Evolutionary conservation across 2,888 invertebrate genomes (phyloP).

Genomic region (Monochamus alternatus): DNA sequence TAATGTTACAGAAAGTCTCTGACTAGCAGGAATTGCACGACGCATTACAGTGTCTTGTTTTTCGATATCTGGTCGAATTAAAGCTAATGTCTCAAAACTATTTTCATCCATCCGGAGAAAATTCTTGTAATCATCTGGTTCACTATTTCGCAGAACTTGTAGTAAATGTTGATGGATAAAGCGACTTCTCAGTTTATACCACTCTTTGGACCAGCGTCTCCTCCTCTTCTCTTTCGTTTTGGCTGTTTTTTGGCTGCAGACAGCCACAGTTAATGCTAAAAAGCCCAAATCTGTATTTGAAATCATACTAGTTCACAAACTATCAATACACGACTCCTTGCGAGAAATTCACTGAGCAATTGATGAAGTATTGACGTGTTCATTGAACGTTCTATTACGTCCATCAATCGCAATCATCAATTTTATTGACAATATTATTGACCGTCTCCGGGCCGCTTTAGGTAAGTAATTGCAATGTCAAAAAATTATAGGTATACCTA

Average conservation of each 20-base stretch:
- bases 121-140: neutral
- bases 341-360: neutral
- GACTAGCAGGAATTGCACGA: constrained; percentile 14
- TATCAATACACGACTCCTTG: no score
- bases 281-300: constrained; percentile 36
- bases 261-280: constrained; percentile 25
- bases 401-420: neutral
- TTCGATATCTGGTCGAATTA: neutral
- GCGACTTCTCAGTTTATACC: constrained; percentile 42
- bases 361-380: constrained; percentile 21
- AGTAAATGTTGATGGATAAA: constrained; percentile 45
- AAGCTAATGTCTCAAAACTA: neutral
- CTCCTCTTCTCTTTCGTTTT: constrained; percentile 9
- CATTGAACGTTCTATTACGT: no score
- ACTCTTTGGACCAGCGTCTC: constrained; percentile 37
- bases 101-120: neutral
- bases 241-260: no score
- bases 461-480: no score
- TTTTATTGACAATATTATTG: constrained; percentile 6
- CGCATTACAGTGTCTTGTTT: neutral
- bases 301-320: no score
- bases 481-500: no score
- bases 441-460: constrained; percentile 1
- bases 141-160: constrained; percentile 16
- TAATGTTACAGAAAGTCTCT: constrained; percentile 38